phyloP scores from a whole-genome alignment of 2,888 invertebrate genomes.

The Coremacera marginata region DNA sequence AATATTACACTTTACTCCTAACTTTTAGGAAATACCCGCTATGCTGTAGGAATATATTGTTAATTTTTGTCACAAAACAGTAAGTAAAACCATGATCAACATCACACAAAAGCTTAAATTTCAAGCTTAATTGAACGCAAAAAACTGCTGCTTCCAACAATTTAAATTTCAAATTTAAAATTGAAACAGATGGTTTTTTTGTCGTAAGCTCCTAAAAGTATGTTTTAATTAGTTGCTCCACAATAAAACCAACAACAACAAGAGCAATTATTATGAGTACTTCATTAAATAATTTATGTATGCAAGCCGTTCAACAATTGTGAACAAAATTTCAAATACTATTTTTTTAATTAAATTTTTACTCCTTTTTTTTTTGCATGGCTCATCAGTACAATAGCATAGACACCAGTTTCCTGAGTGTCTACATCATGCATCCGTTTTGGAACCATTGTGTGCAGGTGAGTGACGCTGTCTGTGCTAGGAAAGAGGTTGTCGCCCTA shows the following conservation, averaged over 20 bases:
- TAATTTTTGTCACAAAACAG: no score
- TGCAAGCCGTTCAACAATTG: background rate
- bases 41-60: no score
- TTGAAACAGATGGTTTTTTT: no score
- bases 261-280: no score
- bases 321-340: background rate
- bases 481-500: background rate
- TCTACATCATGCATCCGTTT: constrained; percentile 99
- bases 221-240: background rate
- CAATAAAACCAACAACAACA: background rate
- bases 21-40: no score
- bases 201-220: background rate
- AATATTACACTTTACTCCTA: no score
- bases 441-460: constrained; percentile 99
- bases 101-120: no score
- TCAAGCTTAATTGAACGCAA: no score
- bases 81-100: no score
- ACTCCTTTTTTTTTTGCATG: constrained; percentile 35
- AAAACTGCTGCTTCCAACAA: no score
- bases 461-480: constrained; percentile 60
- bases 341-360: constrained; percentile 5
- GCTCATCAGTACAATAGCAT: constrained; percentile 88
- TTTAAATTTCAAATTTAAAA: no score
- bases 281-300: background rate
- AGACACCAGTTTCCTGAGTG: constrained; percentile 95